phyloP scores from a whole-genome alignment of 2,888 invertebrate species.

The Hydriomena furcata region DNA sequence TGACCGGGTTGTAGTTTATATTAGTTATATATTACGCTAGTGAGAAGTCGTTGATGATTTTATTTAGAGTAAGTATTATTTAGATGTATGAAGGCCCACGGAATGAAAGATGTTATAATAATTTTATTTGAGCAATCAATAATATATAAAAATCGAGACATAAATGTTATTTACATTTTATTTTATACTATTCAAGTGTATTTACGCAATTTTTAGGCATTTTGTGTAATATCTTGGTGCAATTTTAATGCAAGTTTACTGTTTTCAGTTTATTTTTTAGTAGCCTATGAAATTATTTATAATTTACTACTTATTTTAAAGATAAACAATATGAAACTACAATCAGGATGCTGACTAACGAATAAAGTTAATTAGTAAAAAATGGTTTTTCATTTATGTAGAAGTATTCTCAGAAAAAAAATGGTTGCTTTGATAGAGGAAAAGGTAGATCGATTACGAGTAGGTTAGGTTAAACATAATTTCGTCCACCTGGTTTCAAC shows the following conservation, averaged over 20 bases:
- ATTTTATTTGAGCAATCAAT: conserved; percentile 65
- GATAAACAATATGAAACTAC: conserved; percentile 48
- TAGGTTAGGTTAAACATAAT: too few species aligned
- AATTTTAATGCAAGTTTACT: conserved; percentile 60
- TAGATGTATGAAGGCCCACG: conserved; percentile 43
- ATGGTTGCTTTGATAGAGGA: too few species aligned
- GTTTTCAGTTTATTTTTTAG: conserved; percentile 43
- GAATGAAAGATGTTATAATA: conserved; percentile 33
- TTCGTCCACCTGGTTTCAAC: too few species aligned
- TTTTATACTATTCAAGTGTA: conserved; percentile 40
- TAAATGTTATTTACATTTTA: conserved; percentile 54
- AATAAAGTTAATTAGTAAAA: conserved; percentile 64
- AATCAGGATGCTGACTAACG: conserved; percentile 54
- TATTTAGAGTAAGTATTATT: conserved; percentile 61
- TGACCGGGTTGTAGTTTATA: conserved; percentile 34
- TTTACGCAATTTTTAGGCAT: conserved; percentile 64
- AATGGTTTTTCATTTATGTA: conserved; percentile 48
- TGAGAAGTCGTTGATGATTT: conserved; percentile 60
- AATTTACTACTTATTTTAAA: conserved; percentile 54
- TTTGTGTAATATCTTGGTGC: conserved; percentile 70
- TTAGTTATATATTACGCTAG: conserved; percentile 50
- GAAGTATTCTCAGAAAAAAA: neutral
- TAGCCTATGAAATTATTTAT: conserved; percentile 47
- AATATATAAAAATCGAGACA: conserved; percentile 53
- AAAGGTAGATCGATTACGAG: too few species aligned